Evolutionary conservation across 2,888 invertebrate species (phyloP), one percentile per base, ranked within the genome.

Genomic region (Dryococelus australis): DNA sequence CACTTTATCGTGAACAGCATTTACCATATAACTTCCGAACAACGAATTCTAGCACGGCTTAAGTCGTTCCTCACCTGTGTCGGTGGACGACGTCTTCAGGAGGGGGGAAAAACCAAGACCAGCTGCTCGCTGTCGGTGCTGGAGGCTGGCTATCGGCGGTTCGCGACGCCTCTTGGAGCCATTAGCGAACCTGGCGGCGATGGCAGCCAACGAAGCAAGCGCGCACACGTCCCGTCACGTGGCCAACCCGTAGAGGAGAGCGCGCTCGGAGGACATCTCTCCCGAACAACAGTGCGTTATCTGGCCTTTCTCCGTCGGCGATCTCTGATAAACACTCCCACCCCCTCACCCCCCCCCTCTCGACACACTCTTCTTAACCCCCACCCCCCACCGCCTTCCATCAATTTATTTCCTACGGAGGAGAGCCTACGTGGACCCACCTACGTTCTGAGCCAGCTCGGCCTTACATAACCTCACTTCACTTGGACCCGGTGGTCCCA

Each of bases 231-330:
- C 47, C 9, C 47, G 9, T 65, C 65, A 65, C 65, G 65, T 65
- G 65, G 65, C 65, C 65, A 13, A 3, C 35, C 35, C 35, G 35
- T 1, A 4, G 35, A 35, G 35, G 4, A 35, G 35, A 47, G 47
- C 47, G 47, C 10, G 47, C 47, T 16, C 47, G 47, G 2, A 47
- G 65, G 65, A 65, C 24, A n/a, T n/a, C 65, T n/a, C 24, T 65
- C 24, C n/a, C 65, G 65, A 65, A 65, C 65, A 65, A 65, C 65
- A 65, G 65, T 65, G 65, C 65, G 65, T 65, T 65, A 65, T 65
- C 65, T 65, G 65, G 65, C 65, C 65, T 65, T 65, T 16, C 65
- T 65, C 8, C 65, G 2, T 16, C 65, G 65, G n/a, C 65, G 65
- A 65, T 65, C 65, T 65, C 65, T 20, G 65, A 24, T 65, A 65